These are phyloP conservation scores for Gallinago stenura DNA, from an alignment of 2,797 vertebrate genomes.

Conservation along the genomic window DNA sequence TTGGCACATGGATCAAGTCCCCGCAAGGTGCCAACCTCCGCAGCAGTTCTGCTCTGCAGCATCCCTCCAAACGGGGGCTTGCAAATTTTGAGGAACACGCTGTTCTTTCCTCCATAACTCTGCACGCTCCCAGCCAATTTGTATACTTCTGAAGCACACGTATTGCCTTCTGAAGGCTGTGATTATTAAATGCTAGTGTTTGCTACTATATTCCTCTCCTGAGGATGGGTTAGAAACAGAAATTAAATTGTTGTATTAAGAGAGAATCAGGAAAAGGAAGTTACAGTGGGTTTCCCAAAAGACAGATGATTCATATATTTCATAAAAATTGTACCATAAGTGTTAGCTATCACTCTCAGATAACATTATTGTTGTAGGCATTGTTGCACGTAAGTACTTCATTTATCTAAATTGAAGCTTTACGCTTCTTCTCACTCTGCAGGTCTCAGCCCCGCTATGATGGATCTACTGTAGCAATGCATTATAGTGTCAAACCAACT, in stretches of 20 bases:
- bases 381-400: slow-evolving; percentile 23
- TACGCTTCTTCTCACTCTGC: not conserved
- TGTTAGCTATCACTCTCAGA: slow-evolving; percentile 19
- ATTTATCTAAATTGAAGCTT: slow-evolving; percentile 53
- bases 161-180: not conserved
- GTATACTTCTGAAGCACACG: not conserved
- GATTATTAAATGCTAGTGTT: slow-evolving; percentile 5
- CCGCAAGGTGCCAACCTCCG: not conserved
- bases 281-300: slow-evolving; percentile 5
- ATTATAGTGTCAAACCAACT: not conserved
- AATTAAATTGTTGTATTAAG: slow-evolving; percentile 39
- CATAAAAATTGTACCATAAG: slow-evolving; percentile 32
- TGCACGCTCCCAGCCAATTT: not conserved
- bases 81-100: not conserved
- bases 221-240: not conserved
- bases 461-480: not conserved
- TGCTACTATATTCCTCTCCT: slow-evolving; percentile 10
- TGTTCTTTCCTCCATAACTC: not conserved
- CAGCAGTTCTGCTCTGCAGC: not conserved
- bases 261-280: slow-evolving; percentile 28
- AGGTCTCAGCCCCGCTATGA: slow-evolving; percentile 27
- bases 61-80: not conserved
- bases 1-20: not conserved
- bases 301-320: slow-evolving; percentile 62
- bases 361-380: slow-evolving; percentile 46